Conservation (phyloP, 2,113 vertebrate genomes). For the Microtus ochrogaster region DNA sequence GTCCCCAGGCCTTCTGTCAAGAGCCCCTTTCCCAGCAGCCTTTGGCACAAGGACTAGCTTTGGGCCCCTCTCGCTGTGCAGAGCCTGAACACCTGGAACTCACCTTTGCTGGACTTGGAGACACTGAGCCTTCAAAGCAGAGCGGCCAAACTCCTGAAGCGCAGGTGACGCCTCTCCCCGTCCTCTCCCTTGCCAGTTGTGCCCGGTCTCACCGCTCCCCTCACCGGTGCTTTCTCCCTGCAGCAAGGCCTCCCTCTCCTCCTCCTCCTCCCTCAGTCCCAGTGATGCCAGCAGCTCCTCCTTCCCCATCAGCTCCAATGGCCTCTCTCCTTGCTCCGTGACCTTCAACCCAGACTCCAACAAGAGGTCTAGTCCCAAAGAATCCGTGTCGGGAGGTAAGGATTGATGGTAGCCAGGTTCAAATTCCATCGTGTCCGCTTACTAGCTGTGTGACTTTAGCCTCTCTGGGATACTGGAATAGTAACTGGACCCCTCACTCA, state of each 20-base stretch:
- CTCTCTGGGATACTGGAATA: background rate
- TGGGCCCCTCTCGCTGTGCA: constrained; percentile 32
- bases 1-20: background rate
- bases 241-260: constrained; percentile 84
- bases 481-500: background rate
- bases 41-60: background rate
- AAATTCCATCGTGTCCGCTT: background rate
- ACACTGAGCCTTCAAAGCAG: constrained; percentile 89
- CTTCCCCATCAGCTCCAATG: constrained; percentile 86
- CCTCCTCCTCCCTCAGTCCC: constrained; percentile 60
- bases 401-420: background rate
- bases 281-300: constrained; percentile 77
- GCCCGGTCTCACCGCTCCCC: background rate
- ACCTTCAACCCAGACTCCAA: constrained; percentile 81
- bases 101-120: constrained; percentile 86
- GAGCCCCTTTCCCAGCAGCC: background rate
- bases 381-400: constrained; percentile 31
- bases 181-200: fast-evolving
- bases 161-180: constrained; percentile 81
- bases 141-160: constrained; percentile 87
- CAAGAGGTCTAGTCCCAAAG: constrained; percentile 72
- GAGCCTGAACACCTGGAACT: constrained; percentile 83
- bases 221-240: constrained; percentile 48
- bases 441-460: background rate
- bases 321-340: constrained; percentile 82